Conservation (phyloP, 2,113 vertebrate species). For the Origma solitaria region DNA sequence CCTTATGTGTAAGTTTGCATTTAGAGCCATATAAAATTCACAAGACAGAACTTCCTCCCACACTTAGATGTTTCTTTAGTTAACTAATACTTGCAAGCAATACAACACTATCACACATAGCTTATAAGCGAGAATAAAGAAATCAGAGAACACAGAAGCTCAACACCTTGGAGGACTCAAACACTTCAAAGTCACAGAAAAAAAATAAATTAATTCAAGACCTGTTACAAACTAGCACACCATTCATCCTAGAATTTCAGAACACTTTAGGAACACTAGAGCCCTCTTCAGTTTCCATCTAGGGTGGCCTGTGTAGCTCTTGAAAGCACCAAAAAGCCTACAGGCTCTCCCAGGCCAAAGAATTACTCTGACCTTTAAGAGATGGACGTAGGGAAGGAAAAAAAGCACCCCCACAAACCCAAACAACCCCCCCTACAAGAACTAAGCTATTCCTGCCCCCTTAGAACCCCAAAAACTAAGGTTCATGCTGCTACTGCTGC, state of each 20-base stretch:
- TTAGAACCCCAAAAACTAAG: neutral
- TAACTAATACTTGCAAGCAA: neutral
- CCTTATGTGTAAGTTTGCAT: accelerated
- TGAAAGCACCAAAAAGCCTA: neutral
- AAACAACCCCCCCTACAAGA: neutral
- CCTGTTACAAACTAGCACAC: neutral
- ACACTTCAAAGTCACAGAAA: neutral
- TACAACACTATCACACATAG: accelerated
- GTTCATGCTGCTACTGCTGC: neutral
- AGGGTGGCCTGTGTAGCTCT: accelerated
- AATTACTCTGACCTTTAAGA: neutral
- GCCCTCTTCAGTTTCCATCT: neutral
- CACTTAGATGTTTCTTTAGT: neutral
- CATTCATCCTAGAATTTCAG: neutral
- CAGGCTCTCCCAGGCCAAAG: neutral
- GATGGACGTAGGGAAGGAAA: accelerated
- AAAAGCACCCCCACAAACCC: neutral
- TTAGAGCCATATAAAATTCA: neutral
- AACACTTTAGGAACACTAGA: neutral
- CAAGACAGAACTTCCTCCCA: neutral
- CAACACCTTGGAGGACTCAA: accelerated
- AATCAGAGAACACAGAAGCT: neutral
- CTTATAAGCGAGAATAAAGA: neutral
- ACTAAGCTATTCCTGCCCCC: neutral
- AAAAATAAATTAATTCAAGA: neutral